Base-by-base conservation (phyloP, 2,113 vertebrate species). In the Pygoscelis adeliae region DNA sequence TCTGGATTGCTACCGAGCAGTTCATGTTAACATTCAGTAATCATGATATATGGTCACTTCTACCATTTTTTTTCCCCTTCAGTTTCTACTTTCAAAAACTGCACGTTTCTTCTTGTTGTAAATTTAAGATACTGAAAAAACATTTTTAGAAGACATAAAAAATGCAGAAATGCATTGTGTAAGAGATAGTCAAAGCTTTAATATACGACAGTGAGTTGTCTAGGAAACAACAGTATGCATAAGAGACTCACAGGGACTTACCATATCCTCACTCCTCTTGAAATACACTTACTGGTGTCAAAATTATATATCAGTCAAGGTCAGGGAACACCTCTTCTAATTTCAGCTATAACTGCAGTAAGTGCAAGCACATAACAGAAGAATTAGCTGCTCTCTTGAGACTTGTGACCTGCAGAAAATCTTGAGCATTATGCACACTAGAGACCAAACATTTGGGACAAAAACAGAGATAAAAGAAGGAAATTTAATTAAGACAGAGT, bases 1-100 rank as follows among this genome's bases (percentile, higher is more conserved):
- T 1, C 38, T 58, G n/a, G 10, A 70, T 14, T n/a, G 42, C 26
- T 40, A 30, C 15, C 0, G 0, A 15, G 20, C 20, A 66, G 34
- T 19, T 80, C n/a, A 34, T 5, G 17, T 25, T 58, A 36, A 44
- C 22, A 29, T 30, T 53, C 69, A 38, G 14, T 32, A 27, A 62
- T 34, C 27, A 9, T 13, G 44, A 63, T 4, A 47, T 8, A 36
- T 7, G 18, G 42, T 42, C 26, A 49, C 34, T 73, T 36, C 26
- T 32, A 44, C 22, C 18, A 25, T 13, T 36, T 56, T 50, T 58
- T 47, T 2, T 5, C 36, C 30, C 15, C 15, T 53, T 53, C 18
- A 32, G 30, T 50, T 49, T 61, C 53, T 27, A 6, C 47, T 78
- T 72, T 67, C 11, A 46, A 72, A 78, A 47, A 5, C 30, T 5